Evolutionary conservation across 2,888 invertebrate genomes (phyloP), one percentile per base, ranked within the genome.

Genomic region (Crossocerus cetratus): DNA sequence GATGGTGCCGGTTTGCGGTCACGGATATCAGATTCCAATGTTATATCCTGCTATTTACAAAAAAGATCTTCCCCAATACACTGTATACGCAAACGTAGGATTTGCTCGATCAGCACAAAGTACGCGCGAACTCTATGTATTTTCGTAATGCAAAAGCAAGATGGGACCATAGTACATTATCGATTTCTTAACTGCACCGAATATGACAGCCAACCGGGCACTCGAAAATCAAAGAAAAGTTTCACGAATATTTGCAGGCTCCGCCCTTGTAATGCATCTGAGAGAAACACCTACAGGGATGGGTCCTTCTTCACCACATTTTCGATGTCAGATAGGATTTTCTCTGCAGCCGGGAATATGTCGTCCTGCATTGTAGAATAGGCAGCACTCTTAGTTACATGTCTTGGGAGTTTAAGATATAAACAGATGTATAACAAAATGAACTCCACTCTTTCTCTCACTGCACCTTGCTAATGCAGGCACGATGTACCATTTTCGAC

Each of bases 311-410:
- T 93, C 87, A 97, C 92, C 81, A 95, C 93, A 82, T 93, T 93
- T 88, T 95, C 93, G 77, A 97, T 93, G 86, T 96, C 96, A 82
- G 93, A 93, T 77, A 97, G 92, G 85, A 97, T 96, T 92, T 95
- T 95, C 89, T 96, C 96, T 70, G 95, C 95, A 77, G 96, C 92
- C 65, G 95, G 94, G 89, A 93, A 93, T 86, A 93, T 93, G 87
- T 95, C 94, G 86, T 94, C 92, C 83, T 91, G 91, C 92, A 93
- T 92, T 80, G 81, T 86, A 80, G 74, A 72, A 74, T 68, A 64
- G 79, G 71, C 80, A 74, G 77, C 77, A 44, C 76, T 72, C 68
- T 83, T 80, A 58, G 74, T 81, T 76, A 78, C 84, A 83, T 86
- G 82, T 83, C 83, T 83, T 61, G 69, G 63, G 57, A 73, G 78